Conservation (phyloP, 2,797 vertebrate genomes). For the Emys orbicularis region DNA sequence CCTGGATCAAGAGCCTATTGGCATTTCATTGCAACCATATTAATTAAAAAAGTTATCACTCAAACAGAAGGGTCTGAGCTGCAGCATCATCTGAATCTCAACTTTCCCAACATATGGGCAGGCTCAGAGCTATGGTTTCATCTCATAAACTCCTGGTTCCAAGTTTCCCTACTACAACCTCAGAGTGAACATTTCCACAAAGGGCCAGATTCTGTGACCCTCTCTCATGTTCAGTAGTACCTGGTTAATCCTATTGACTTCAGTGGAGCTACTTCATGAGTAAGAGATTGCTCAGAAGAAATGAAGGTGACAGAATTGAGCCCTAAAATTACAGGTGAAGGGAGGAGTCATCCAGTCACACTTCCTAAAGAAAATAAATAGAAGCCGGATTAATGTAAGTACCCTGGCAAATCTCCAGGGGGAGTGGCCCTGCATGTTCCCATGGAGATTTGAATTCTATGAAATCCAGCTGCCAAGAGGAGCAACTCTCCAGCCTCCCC, state of each 20-base stretch:
- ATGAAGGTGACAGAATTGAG: neutral
- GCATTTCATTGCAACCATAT: neutral
- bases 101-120: neutral
- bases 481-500: rapidly evolving
- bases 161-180: neutral
- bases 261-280: neutral
- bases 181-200: neutral
- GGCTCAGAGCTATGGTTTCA: neutral
- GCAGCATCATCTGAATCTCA: neutral
- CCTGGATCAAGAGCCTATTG: neutral
- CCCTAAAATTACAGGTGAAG: neutral
- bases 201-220: neutral
- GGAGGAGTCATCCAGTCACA: neutral
- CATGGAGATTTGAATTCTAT: neutral
- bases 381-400: neutral
- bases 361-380: neutral
- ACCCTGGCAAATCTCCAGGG: neutral
- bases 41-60: neutral
- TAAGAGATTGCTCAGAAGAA: neutral
- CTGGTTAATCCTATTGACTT: neutral
- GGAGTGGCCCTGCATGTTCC: neutral
- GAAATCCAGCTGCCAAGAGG: neutral
- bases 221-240: neutral
- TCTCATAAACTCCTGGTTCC: neutral
- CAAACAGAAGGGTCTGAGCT: neutral